Evolutionary conservation across 2,888 invertebrate species (phyloP).

Genomic region (Carterocephalus palaemon): DNA sequence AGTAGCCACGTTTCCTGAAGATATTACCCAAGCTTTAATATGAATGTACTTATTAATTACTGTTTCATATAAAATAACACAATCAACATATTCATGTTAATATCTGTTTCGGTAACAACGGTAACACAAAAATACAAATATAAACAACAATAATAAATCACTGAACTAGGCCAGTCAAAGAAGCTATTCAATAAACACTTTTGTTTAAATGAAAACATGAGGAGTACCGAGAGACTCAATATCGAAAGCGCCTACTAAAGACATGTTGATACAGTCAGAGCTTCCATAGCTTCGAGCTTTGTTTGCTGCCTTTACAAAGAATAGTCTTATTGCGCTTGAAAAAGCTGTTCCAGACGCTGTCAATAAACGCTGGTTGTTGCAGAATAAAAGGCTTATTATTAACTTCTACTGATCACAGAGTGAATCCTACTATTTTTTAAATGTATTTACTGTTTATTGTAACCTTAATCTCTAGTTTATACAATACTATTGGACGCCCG

Average conservation of each 20-base stretch:
- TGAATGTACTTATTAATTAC: neutral
- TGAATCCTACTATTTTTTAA: too few relatives aligned
- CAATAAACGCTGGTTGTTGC: neutral
- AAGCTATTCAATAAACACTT: constrained; percentile 12
- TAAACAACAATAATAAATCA: too few relatives aligned
- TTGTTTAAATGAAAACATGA: constrained; percentile 9
- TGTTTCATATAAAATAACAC: too few relatives aligned
- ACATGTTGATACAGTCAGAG: constrained; percentile 7
- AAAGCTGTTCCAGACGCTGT: constrained; percentile 4
- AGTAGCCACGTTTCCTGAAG: neutral
- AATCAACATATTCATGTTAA: too few relatives aligned
- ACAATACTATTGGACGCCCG: too few relatives aligned
- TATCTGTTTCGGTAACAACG: neutral
- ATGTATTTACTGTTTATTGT: too few relatives aligned
- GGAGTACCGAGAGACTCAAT: neutral
- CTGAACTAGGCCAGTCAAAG: too few relatives aligned
- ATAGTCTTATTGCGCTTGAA: constrained; percentile 15
- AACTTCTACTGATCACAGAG: too few relatives aligned
- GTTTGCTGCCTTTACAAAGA: constrained; percentile 10
- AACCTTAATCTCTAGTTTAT: too few relatives aligned
- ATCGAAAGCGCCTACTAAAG: constrained; percentile 13
- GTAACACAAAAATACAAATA: too few relatives aligned
- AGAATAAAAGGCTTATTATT: too few relatives aligned
- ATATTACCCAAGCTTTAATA: neutral
- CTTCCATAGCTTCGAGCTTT: constrained; percentile 10